Evolutionary conservation across 2,888 invertebrate species (phyloP).

Genomic region (Scrobipalpa costella): DNA sequence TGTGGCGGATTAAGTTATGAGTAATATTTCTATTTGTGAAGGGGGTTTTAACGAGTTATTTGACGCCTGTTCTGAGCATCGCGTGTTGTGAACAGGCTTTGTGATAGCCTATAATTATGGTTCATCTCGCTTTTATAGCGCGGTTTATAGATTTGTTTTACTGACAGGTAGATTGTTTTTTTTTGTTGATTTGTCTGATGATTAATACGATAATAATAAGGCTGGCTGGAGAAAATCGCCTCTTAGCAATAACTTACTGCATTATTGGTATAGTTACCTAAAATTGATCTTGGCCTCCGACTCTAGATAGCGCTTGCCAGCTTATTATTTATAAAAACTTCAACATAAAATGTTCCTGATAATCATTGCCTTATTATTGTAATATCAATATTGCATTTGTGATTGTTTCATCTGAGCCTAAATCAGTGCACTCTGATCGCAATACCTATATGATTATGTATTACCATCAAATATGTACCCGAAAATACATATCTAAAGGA

Average conservation of each 20-base stretch:
- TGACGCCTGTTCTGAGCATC: slow-evolving; percentile 70
- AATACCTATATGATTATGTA: background rate
- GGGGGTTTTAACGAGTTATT: slow-evolving; percentile 76
- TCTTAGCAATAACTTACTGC: background rate
- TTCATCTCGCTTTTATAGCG: slow-evolving; percentile 50
- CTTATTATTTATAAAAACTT: too few species aligned
- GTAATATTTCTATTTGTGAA: slow-evolving; percentile 75
- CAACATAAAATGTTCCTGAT: background rate
- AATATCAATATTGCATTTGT: too few species aligned
- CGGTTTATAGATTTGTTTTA: slow-evolving; percentile 65
- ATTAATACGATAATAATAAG: slow-evolving; percentile 10
- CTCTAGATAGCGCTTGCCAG: background rate
- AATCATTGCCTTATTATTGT: too few species aligned
- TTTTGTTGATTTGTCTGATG: slow-evolving; percentile 41
- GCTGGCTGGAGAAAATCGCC: background rate
- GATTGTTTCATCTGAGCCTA: background rate
- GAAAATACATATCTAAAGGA: slow-evolving; percentile 39
- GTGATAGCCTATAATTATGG: slow-evolving; percentile 64
- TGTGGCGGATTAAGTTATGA: slow-evolving; percentile 78
- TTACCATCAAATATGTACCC: slow-evolving; percentile 61
- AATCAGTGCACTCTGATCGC: background rate
- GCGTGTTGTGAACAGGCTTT: slow-evolving; percentile 60
- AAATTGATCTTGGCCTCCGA: background rate
- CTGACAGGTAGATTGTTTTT: slow-evolving; percentile 62
- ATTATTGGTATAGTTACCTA: background rate